Base-by-base conservation (phyloP, 1,140 invertebrate genomes). In the honey bee (Apis mellifera) region DNA sequence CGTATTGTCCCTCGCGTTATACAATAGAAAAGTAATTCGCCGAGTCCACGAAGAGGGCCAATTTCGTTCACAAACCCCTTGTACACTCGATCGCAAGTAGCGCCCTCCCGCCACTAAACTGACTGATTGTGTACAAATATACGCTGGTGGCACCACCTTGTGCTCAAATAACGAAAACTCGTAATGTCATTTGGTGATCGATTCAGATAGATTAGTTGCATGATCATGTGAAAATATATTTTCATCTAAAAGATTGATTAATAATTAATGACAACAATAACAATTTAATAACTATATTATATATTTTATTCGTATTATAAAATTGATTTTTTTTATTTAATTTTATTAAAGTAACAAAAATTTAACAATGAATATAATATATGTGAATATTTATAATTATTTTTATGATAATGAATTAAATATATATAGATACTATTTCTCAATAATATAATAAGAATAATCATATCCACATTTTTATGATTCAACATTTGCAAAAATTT, bases 81-180 rank as follows among this genome's bases (percentile, higher is more conserved):
- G 62, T 66, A 62, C 80, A 70, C 66, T 50, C 66, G 50, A 69
- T 48, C 50, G 48, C 74, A 54, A 60, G 74, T 26, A 82, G 55
- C 85, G 85, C 84, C 85, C 74, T 78, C 85, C 64, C n/a, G 17
- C 21, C 60, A 62, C 50, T 17, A 5, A 57, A 65, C 23, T 48
- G 50, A 8, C 7, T 52, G 62, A 26, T 32, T 57, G n/a, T 54
- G 57, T 32, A 55, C 60, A 60, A 60, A 64, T 57, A 59, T 7
- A 50, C n/a, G 26, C 60, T 2, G 7, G 23, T 64, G 42, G 11
- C 64, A 12, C 57, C 83, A 82, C 57, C 73, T 82, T 9, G 73
- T 32, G 65, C 13, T 0, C 2, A 5, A 9, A 4, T 7, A 15
- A 15, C 7, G 50, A 23, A 55, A 21, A 50, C 9, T 42, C 4